A percentile compares a stretch with the other conserved stretches of the same genome.
These are phyloP conservation scores for Meloidogyne exigua DNA, from an alignment of 1,140 invertebrate species.

Conservation along the genomic window DNA sequence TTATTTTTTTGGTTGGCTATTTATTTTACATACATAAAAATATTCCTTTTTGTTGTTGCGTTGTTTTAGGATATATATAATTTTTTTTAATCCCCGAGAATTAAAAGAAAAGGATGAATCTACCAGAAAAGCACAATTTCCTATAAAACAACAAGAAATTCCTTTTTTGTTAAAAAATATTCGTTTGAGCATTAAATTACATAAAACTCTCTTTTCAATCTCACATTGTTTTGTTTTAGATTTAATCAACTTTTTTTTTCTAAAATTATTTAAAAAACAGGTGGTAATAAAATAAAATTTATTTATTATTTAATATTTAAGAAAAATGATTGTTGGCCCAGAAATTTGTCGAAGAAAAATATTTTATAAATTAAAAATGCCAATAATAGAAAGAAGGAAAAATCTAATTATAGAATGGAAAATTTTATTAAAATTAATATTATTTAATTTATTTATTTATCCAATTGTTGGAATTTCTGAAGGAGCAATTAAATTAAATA, in stretches of 20 bases:
- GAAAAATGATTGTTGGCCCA: background rate
- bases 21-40: background rate
- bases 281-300: background rate
- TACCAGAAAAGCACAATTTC: too few species aligned
- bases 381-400: background rate
- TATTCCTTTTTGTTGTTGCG: background rate
- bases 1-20: background rate
- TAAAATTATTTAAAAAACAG: background rate
- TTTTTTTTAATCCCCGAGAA: too few species aligned
- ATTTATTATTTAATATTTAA: background rate
- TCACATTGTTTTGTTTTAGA: too few species aligned
- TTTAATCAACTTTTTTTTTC: too few species aligned
- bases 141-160: too few species aligned
- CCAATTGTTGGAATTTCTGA: constrained; percentile 15
- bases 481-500: constrained; percentile 24
- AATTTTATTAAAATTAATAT: background rate
- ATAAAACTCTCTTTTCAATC: too few species aligned
- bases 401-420: background rate
- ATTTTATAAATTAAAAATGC: background rate
- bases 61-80: background rate
- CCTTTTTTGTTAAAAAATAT: too few species aligned
- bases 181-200: too few species aligned
- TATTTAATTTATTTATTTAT: constrained; percentile 6
- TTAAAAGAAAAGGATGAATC: too few species aligned
- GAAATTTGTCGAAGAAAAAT: background rate